A percentile compares a stretch with the other conserved stretches of the same genome.
Evolutionary conservation across 1,140 invertebrate genomes (phyloP).

Genomic region (Piezodorus guildinii): DNA sequence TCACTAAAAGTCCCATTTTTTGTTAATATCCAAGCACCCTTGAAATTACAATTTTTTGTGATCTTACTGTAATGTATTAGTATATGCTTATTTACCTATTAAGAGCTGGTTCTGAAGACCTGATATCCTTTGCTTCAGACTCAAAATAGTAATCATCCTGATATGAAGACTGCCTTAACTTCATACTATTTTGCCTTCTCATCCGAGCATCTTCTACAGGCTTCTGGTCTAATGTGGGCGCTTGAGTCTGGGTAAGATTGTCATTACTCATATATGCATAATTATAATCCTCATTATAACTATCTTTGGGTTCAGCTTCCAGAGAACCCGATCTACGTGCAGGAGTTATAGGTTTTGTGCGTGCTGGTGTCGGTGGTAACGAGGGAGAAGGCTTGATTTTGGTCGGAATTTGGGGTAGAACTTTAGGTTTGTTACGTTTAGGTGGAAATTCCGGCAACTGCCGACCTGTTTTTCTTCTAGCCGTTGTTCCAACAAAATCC

Average conservation of each 20-base stretch:
- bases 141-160: conserved; percentile 27
- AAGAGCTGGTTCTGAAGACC: conserved; percentile 1
- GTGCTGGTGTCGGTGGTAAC: conserved; percentile 28
- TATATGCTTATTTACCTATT: too few species aligned
- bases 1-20: too few species aligned
- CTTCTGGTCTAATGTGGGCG: not conserved
- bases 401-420: conserved; percentile 29
- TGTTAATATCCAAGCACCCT: too few species aligned
- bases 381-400: conserved; percentile 35
- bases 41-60: too few species aligned
- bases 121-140: conserved; percentile 18
- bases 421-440: conserved; percentile 32
- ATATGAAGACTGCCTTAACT: conserved; percentile 21
- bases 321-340: conserved; percentile 30
- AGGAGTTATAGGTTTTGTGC: conserved; percentile 35
- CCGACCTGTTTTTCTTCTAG: conserved; percentile 28
- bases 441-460: conserved; percentile 27
- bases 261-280: conserved; percentile 53
- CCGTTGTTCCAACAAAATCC: conserved; percentile 23
- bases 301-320: conserved; percentile 31
- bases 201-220: conserved; percentile 4
- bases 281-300: conserved; percentile 58
- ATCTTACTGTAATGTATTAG: too few species aligned
- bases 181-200: conserved; percentile 6
- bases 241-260: conserved; percentile 37